Evolutionary conservation across 1,140 invertebrate genomes (phyloP).

Genomic region (Samia ricini): DNA sequence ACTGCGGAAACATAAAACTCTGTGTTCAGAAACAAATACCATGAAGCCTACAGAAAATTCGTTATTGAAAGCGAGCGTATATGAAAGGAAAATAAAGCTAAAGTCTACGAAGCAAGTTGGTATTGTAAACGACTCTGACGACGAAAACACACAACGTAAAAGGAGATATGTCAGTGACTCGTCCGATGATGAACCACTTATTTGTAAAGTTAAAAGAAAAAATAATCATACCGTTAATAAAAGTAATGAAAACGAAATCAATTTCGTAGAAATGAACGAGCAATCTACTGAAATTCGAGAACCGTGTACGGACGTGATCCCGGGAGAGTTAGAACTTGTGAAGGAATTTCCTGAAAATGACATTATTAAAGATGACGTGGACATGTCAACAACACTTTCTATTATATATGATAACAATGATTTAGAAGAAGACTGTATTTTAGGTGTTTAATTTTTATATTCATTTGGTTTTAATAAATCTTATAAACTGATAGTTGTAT

Average conservation of each 20-base stretch:
- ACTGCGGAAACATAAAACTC: background rate
- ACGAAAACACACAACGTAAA: background rate
- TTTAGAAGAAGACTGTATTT: conserved; percentile 34
- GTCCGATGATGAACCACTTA: conserved; percentile 62
- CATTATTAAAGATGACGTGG: background rate
- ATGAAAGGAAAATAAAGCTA: background rate
- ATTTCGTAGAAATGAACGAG: background rate
- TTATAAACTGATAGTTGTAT: too few species aligned
- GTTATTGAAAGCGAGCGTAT: background rate
- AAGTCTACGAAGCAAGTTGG: background rate
- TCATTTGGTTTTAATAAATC: too few species aligned
- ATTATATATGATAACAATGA: background rate
- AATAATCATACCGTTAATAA: background rate
- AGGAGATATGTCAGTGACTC: conserved; percentile 21
- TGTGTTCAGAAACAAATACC: background rate
- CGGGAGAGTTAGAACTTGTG: background rate
- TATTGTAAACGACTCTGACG: background rate
- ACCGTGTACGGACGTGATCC: background rate
- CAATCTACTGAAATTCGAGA: background rate
- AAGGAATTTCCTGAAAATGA: background rate
- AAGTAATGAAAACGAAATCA: background rate
- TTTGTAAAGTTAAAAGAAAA: conserved; percentile 27
- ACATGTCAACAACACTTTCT: background rate
- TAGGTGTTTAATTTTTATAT: conserved; percentile 35
- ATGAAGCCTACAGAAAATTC: background rate